Conservation (phyloP, 2,888 invertebrate species). For the Volucella zonaria region DNA sequence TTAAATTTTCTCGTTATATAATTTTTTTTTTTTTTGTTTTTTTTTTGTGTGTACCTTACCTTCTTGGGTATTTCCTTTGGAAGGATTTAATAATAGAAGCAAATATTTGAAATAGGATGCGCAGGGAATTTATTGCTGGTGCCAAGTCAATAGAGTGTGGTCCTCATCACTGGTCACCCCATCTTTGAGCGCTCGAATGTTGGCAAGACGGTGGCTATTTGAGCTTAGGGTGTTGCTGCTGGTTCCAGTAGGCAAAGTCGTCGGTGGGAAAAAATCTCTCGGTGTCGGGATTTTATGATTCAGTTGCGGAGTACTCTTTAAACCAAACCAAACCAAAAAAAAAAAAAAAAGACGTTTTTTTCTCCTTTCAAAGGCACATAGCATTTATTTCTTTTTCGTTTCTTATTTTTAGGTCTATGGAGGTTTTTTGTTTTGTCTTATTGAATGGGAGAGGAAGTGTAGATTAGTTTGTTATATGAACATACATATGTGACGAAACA, state of each 20-base stretch:
- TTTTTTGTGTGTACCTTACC: background rate
- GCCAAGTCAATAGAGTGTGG: conserved; percentile 35
- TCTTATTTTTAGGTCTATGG: background rate
- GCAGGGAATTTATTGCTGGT: conserved; percentile 56
- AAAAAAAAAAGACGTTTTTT: conserved; percentile 1
- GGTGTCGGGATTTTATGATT: conserved; percentile 45
- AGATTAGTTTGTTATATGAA: conserved; percentile 36
- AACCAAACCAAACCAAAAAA: no score
- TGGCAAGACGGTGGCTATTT: conserved; percentile 37
- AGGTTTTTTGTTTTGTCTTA: conserved; percentile 27
- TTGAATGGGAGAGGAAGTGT: conserved; percentile 49
- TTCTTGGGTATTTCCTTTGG: conserved; percentile 23
- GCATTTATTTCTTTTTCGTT: background rate
- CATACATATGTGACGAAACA: background rate
- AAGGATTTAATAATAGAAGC: conserved; percentile 21
- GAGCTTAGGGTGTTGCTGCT: conserved; percentile 52
- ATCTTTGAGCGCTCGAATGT: conserved; percentile 20
- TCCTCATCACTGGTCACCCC: conserved; percentile 31
- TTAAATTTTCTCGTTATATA: conserved; percentile 28
- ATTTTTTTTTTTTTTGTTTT: background rate
- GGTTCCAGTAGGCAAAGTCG: conserved; percentile 40
- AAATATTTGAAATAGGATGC: conserved; percentile 61
- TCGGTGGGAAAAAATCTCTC: conserved; percentile 59
- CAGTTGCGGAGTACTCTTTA: conserved; percentile 8
- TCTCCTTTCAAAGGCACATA: background rate